Conservation (phyloP, 2,113 vertebrate genomes). For the Lagopus leucura region DNA sequence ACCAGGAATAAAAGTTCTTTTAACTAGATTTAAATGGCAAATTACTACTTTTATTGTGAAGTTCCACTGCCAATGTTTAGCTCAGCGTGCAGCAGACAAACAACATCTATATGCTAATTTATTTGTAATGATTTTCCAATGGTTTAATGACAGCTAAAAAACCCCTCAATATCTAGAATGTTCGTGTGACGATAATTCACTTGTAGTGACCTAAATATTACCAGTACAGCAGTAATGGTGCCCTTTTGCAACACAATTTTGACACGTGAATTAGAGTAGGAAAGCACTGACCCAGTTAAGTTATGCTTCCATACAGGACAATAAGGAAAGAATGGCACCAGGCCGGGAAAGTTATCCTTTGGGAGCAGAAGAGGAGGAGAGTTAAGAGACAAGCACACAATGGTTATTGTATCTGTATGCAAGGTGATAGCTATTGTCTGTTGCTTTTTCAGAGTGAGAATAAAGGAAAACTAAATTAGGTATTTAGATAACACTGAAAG, state of each 20-base stretch:
- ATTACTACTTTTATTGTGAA: not conserved
- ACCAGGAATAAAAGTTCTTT: not conserved
- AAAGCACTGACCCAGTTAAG: not conserved
- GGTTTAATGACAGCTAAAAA: not conserved
- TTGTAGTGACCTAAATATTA: not conserved
- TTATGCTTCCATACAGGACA: fast-evolving
- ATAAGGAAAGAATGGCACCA: not conserved
- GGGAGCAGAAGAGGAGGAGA: not conserved
- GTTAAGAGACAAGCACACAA: not conserved
- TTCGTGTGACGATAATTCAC: not conserved
- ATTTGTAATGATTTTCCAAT: not conserved
- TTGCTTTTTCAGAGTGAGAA: not conserved
- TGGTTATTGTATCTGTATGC: not conserved
- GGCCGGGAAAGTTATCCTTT: not conserved
- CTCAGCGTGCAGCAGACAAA: not conserved
- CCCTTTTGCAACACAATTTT: not conserved
- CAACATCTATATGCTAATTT: not conserved
- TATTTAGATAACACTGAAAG: constrained; percentile 36
- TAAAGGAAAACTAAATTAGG: constrained; percentile 7
- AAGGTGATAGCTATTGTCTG: not conserved
- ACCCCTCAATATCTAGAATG: not conserved
- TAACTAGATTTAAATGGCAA: not conserved
- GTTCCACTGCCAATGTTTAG: not conserved
- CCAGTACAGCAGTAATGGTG: fast-evolving
- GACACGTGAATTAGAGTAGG: not conserved